These are phyloP conservation scores for Chaetogeoica ovagalla DNA, from an alignment of 2,888 invertebrate species.

Conservation along the genomic window DNA sequence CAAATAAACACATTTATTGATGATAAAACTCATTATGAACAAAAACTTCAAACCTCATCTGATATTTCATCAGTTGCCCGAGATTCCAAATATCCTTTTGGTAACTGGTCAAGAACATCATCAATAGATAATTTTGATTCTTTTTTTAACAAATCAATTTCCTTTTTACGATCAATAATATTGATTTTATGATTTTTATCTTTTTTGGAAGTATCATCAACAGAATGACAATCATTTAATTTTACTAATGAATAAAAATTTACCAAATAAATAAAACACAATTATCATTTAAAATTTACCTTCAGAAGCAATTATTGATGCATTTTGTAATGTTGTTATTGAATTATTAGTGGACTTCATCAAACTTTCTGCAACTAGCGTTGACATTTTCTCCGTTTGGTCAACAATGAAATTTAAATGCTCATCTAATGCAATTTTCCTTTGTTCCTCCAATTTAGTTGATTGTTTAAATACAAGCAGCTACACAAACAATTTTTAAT, in stretches of 20 bases:
- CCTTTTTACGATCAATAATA: constrained; percentile 66
- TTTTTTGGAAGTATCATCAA: constrained; percentile 82
- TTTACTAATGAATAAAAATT: constrained; percentile 66
- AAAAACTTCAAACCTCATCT: constrained; percentile 53
- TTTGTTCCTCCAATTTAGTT: constrained; percentile 88
- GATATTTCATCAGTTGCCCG: constrained; percentile 59
- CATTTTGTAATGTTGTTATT: not conserved
- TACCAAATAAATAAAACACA: not conserved
- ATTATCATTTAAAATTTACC: constrained; percentile 12
- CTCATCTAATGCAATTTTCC: constrained; percentile 91
- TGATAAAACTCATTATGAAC: not conserved
- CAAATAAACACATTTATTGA: not conserved
- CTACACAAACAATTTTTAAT: constrained; percentile 59
- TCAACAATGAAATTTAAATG: constrained; percentile 97
- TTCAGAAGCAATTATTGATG: constrained; percentile 25
- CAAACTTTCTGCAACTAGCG: constrained; percentile 84
- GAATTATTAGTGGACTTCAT: constrained; percentile 63
- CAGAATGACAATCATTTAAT: constrained; percentile 83
- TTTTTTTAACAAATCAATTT: constrained; percentile 81
- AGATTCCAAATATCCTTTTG: constrained; percentile 77
- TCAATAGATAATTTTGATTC: constrained; percentile 88
- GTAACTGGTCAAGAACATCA: constrained; percentile 79
- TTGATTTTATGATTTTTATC: constrained; percentile 59
- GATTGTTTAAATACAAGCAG: constrained; percentile 93
- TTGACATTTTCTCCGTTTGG: constrained; percentile 96